Base-by-base conservation (phyloP, 92 coral and sea anemone genomes). In the Pocillopora meandrina region DNA sequence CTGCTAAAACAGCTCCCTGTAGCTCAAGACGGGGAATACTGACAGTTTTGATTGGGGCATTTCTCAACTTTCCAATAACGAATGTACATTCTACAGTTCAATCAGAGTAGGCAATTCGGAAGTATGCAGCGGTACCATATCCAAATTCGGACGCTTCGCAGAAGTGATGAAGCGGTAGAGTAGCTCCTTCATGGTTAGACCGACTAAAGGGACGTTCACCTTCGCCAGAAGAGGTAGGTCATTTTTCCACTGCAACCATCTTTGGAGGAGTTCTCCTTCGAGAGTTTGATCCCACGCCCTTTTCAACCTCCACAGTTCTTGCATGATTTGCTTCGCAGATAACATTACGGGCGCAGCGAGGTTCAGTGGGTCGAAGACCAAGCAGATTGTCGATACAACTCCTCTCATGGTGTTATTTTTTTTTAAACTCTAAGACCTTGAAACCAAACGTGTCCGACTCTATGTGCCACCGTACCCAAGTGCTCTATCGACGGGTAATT, bases 381-480 rank as follows among this genome's bases (percentile, higher is more conserved):
- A 88, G 68, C 87, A 15, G 18, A 88, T 85, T 10, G 87, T 85
- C 3, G 89, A 88, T 59, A 89, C 21, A 31, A 92, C 88, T 17
- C 92, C 92, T 71, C 95, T 77, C 89, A 76, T 91, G 1, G 95
- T 89, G 33, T 85, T 79, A 18, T 92, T 83, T 89, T 88, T 88
- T 82, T 64, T 72, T 68, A 49, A 20, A 75, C 78, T 82, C 20
- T 26, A 26, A 26, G 31, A 61, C 86, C 70, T 92, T 89, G 78
- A 92, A 92, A n/a, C 84, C 86, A 19, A 92, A 68, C 20, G 49
- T 72, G 58, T 92, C 93, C 12, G 83, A 9, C 78, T 87, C 95
- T n/a, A 82, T 72, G 74, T 81, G 77, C 91, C 93, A 86, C 36
- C 34, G 75, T 20, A 90, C 70, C 31, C 31, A 26, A 26, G 31